phyloP scores from a whole-genome alignment of 2,888 invertebrate genomes.

The Pterostichus niger region DNA sequence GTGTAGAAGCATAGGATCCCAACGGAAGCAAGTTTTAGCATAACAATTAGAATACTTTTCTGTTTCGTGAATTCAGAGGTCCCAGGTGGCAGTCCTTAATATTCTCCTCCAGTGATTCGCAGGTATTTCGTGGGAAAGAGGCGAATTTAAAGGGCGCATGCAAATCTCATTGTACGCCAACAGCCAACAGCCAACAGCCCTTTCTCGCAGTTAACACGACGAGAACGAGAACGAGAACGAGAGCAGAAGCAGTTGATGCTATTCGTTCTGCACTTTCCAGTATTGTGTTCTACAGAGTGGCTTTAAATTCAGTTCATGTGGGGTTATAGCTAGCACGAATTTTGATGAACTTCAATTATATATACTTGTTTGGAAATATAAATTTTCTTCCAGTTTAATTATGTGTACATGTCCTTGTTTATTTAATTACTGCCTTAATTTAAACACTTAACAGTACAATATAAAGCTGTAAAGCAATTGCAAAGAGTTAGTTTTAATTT shows the following conservation, averaged over 20 bases:
- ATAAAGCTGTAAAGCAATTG: no score
- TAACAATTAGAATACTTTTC: constrained; percentile 19
- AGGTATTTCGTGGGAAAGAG: constrained; percentile 40
- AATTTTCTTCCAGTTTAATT: no score
- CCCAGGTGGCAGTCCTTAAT: constrained; percentile 25
- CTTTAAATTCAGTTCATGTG: constrained; percentile 11
- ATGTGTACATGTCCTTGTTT: no score
- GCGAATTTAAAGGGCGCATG: constrained; percentile 43
- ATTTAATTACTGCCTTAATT: no score
- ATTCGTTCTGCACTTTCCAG: background rate
- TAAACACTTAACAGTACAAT: no score
- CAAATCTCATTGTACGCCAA: constrained; percentile 41
- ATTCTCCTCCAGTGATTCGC: constrained; percentile 34
- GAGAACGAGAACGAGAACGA: background rate
- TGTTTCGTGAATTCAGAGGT: background rate
- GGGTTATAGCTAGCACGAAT: background rate
- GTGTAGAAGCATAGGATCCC: background rate
- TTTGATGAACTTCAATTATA: constrained; percentile 29
- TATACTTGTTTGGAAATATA: no score
- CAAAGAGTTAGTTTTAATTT: no score
- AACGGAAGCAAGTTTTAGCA: background rate
- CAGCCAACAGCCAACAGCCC: background rate
- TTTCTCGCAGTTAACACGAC: constrained; percentile 36
- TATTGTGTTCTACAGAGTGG: background rate
- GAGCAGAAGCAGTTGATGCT: no score